These are phyloP conservation scores for Merops nubicus DNA, from an alignment of 2,113 vertebrate species.

Conservation along the genomic window DNA sequence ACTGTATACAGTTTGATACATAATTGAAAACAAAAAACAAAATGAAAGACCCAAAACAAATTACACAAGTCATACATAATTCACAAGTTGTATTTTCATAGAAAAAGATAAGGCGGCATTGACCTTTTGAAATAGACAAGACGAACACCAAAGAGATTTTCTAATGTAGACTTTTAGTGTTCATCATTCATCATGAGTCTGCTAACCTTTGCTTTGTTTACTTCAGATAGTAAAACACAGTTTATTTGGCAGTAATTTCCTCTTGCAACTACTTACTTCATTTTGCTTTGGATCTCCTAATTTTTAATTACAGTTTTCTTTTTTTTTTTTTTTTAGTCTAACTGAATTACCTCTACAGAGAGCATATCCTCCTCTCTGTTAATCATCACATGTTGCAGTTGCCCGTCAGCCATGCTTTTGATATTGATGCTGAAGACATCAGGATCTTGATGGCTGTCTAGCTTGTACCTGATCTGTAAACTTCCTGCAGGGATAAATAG, in stretches of 20 bases:
- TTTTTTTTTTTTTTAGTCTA: accelerated
- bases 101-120: not conserved
- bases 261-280: not conserved
- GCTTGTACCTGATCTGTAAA: constrained; percentile 84
- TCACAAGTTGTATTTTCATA: not conserved
- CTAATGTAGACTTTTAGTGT: not conserved
- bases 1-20: not conserved
- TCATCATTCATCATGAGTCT: not conserved
- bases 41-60: not conserved
- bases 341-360: constrained; percentile 77
- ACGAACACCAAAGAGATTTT: not conserved
- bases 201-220: not conserved
- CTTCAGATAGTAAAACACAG: not conserved
- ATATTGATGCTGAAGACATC: constrained; percentile 74
- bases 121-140: not conserved
- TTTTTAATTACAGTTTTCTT: not conserved
- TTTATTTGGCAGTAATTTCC: not conserved
- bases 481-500: constrained; percentile 71
- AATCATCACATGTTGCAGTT: constrained; percentile 78
- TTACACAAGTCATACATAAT: accelerated
- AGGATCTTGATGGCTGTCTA: constrained; percentile 76
- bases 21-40: not conserved
- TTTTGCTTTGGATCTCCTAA: not conserved
- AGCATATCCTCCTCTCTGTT: constrained; percentile 77
- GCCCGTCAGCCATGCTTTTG: constrained; percentile 81